Evolutionary conservation across 2,113 vertebrate species (phyloP).

Genomic region (Gymnarchus niloticus): DNA sequence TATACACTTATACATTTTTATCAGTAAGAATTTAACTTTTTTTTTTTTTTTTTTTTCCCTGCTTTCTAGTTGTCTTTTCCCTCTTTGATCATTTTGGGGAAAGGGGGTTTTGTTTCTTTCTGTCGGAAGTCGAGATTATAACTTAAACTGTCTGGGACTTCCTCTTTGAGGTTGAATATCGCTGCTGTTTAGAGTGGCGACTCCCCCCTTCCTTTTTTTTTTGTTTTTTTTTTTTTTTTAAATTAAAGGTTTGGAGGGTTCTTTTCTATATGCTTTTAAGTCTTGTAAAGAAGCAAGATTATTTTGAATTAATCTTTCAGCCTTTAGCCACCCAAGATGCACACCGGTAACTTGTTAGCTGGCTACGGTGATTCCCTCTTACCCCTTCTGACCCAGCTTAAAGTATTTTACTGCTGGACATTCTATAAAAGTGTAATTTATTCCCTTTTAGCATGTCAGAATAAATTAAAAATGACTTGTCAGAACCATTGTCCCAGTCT

Average conservation of each 20-base stretch:
- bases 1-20: slow-evolving; percentile 54
- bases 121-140: slow-evolving; percentile 57
- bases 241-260: slow-evolving; percentile 60
- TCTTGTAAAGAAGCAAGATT: slow-evolving; percentile 57
- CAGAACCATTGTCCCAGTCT: slow-evolving; percentile 71
- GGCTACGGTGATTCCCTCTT: slow-evolving; percentile 27
- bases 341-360: slow-evolving; percentile 36
- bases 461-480: slow-evolving; percentile 74
- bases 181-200: slow-evolving; percentile 43
- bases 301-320: slow-evolving; percentile 33
- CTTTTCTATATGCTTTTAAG: slow-evolving; percentile 56
- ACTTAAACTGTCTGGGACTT: slow-evolving; percentile 53
- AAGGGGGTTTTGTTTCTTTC: slow-evolving; percentile 59
- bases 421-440: slow-evolving; percentile 80
- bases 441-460: slow-evolving; percentile 81
- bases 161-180: slow-evolving; percentile 43
- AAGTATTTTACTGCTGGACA: slow-evolving; percentile 68
- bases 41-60: no score
- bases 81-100: slow-evolving; percentile 46
- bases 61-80: slow-evolving; percentile 48
- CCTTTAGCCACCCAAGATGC: slow-evolving; percentile 39
- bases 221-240: slow-evolving; percentile 33
- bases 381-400: slow-evolving; percentile 62
- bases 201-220: slow-evolving; percentile 43
- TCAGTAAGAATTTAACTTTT: slow-evolving; percentile 32